Evolutionary conservation across 2,888 invertebrate species (phyloP).

Genomic region (Melanophora roralis): DNA sequence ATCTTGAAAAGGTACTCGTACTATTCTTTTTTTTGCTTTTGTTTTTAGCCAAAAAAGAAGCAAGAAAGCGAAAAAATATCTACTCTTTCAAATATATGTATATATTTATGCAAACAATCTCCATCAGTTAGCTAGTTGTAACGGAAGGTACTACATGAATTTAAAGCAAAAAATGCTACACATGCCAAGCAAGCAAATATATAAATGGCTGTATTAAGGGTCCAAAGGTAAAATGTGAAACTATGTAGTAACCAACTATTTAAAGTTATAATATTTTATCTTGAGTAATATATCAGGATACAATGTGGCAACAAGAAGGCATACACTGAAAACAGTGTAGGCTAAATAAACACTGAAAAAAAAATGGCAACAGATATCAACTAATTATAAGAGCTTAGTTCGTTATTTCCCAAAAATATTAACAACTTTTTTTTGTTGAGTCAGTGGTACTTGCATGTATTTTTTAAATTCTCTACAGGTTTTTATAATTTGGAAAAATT

Average conservation of each 20-base stretch:
- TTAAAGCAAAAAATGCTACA: background rate
- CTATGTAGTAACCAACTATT: slow-evolving; percentile 41
- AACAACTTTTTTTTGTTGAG: too few species aligned
- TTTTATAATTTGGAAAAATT: too few species aligned
- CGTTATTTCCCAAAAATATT: too few species aligned
- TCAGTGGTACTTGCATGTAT: too few species aligned
- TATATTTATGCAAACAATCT: background rate
- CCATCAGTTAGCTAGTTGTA: background rate
- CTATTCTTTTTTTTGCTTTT: background rate
- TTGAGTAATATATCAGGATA: slow-evolving; percentile 47
- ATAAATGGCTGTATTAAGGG: background rate
- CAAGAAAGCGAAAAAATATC: background rate
- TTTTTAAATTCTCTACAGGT: too few species aligned
- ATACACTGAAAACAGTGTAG: background rate
- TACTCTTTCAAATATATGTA: background rate
- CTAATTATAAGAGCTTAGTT: too few species aligned
- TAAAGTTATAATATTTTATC: slow-evolving; percentile 49
- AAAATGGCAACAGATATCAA: too few species aligned
- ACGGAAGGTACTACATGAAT: slow-evolving; percentile 9
- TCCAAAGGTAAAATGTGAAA: slow-evolving; percentile 6
- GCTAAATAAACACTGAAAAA: too few species aligned
- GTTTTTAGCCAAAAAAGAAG: background rate
- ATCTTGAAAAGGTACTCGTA: background rate
- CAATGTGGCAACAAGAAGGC: background rate
- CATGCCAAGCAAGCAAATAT: background rate